phyloP scores from a whole-genome alignment of 2,113 vertebrate species.

The Chamaea fasciata region DNA sequence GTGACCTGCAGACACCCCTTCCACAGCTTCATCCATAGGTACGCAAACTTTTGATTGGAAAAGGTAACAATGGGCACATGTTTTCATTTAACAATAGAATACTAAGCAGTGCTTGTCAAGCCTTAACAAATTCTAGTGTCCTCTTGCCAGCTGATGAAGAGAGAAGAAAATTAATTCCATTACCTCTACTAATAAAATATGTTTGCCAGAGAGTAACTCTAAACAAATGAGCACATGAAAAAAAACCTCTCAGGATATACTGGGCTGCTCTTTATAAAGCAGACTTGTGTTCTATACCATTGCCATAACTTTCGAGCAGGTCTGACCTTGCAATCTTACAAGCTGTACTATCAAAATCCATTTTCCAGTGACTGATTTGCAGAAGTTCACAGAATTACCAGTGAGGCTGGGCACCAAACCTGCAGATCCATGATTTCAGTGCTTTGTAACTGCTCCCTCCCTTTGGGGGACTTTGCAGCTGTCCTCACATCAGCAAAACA shows the following conservation, averaged over 20 bases:
- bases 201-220: background rate
- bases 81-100: constrained; percentile 27
- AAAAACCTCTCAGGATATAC: background rate
- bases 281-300: background rate
- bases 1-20: background rate
- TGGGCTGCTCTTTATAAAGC: background rate
- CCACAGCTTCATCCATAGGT: background rate
- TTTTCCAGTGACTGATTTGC: background rate
- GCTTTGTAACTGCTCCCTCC: background rate
- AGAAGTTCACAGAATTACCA: background rate
- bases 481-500: constrained; percentile 10
- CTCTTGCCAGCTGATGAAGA: background rate
- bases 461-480: background rate
- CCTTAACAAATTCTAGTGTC: background rate
- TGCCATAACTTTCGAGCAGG: background rate
- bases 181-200: background rate
- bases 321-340: background rate
- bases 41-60: background rate
- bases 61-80: background rate
- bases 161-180: background rate
- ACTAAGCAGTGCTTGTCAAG: background rate
- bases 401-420: background rate
- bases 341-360: background rate
- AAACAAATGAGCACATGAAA: background rate
- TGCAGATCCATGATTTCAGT: background rate